Base-by-base conservation (phyloP, 2,888 invertebrate genomes). In the Lochmaea crataegi region DNA sequence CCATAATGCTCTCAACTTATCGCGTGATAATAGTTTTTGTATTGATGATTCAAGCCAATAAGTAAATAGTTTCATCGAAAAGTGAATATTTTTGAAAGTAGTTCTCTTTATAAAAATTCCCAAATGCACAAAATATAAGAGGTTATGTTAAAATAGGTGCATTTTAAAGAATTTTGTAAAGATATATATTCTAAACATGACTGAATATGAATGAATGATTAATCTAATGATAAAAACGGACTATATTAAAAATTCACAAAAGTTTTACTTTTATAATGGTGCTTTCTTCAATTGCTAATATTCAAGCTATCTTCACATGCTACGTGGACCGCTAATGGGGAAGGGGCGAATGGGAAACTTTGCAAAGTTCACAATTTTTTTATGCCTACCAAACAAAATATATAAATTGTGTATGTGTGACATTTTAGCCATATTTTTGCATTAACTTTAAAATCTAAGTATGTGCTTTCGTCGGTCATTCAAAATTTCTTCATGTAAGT, bases 261-360 rank as follows among this genome's bases (percentile, higher is more conserved):
- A 82, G 80, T 83, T 83, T 81, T 80, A 83, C 74, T 77, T 74
- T 77, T 80, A 83, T 80, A 83, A 84, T 85, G 86, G 86, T 86
- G 87, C 86, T 86, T 87, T 87, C 85, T 86, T 86, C 85, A 86
- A 86, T 85, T 85, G 86, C 86, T 86, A 85, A 83, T 85, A 84
- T 85, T 87, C 86, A 86, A 86, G 86, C 86, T 86, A 86, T 85
- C 86, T 86, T 87, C 87, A 87, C 87, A 86, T 86, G 86, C 86
- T 87, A 85, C 84, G 86, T 85, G 86, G 85, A 86, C 84, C 84
- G 86, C 86, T 85, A 83, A 81, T 80, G 82, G 85, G 86, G 87
- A 85, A 86, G 86, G 87, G 87, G 86, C 85, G 85, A 85, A 84
- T 80, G 84, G 85, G 85, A 83, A 82, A 82, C 81, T 83, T 83